Conservation (phyloP, 1,140 invertebrate species). For the Sinella curviseta region DNA sequence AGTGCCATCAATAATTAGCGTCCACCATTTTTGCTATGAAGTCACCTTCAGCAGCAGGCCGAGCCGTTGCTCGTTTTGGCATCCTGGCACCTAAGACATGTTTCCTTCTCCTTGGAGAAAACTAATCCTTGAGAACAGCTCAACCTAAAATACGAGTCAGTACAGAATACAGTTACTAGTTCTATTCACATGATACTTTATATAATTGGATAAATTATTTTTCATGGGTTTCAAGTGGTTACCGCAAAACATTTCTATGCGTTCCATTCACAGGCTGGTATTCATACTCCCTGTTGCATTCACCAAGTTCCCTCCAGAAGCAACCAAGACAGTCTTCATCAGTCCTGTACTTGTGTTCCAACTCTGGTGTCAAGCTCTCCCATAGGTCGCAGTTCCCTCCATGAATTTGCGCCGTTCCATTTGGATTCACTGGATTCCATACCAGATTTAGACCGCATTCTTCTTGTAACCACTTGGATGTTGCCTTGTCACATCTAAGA, state of each 20-base stretch:
- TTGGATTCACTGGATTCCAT: neutral
- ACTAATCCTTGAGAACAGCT: neutral
- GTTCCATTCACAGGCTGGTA: neutral
- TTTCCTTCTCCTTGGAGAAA: neutral
- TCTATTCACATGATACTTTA: too few relatives aligned
- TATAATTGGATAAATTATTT: too few relatives aligned
- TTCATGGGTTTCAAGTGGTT: too few relatives aligned
- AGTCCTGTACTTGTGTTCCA: neutral
- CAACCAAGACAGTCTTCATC: neutral
- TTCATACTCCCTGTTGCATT: neutral
- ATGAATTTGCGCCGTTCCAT: neutral
- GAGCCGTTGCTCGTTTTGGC: too few relatives aligned
- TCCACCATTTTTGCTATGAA: too few relatives aligned
- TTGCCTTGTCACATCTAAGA: neutral
- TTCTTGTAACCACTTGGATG: neutral
- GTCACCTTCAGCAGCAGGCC: too few relatives aligned
- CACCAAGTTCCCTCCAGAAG: neutral
- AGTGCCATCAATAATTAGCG: too few relatives aligned
- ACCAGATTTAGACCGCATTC: neutral
- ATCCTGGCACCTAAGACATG: neutral
- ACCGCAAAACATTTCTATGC: neutral
- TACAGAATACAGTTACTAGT: too few relatives aligned
- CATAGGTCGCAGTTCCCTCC: conserved; percentile 8
- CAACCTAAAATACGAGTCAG: neutral
- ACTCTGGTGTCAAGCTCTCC: neutral